These are phyloP conservation scores for Epinephelus cyanopodus DNA, from an alignment of 2,113 vertebrate genomes.

Conservation along the genomic window DNA sequence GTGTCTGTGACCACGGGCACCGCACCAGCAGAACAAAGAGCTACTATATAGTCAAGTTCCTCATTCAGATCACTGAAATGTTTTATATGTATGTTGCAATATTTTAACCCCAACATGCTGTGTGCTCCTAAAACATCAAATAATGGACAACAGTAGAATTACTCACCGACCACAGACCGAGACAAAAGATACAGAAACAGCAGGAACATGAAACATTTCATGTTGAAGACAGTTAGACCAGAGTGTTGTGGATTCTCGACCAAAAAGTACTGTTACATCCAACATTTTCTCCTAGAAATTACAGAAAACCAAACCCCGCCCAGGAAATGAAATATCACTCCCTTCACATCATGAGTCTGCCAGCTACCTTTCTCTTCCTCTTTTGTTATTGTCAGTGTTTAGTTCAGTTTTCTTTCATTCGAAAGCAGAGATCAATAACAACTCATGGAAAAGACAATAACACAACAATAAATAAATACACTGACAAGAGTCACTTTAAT, in stretches of 20 bases:
- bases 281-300: too few species aligned
- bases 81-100: not conserved
- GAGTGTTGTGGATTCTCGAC: not conserved
- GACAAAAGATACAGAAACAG: not conserved
- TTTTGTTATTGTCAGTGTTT: too few species aligned
- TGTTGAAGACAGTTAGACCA: not conserved
- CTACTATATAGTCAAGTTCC: not conserved
- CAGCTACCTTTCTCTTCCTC: too few species aligned
- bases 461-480: too few species aligned
- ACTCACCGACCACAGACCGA: conserved; percentile 12
- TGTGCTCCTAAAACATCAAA: not conserved
- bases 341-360: too few species aligned
- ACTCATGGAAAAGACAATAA: too few species aligned
- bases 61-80: not conserved
- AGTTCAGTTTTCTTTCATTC: too few species aligned
- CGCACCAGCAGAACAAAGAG: not conserved
- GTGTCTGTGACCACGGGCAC: not conserved
- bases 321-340: too few species aligned
- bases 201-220: not conserved
- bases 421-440: too few species aligned
- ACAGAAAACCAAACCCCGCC: not conserved
- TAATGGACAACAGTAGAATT: not conserved
- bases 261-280: not conserved
- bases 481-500: too few species aligned
- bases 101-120: not conserved